Conservation (phyloP, 2,113 vertebrate species). For the Todiramphus saurophagus region DNA sequence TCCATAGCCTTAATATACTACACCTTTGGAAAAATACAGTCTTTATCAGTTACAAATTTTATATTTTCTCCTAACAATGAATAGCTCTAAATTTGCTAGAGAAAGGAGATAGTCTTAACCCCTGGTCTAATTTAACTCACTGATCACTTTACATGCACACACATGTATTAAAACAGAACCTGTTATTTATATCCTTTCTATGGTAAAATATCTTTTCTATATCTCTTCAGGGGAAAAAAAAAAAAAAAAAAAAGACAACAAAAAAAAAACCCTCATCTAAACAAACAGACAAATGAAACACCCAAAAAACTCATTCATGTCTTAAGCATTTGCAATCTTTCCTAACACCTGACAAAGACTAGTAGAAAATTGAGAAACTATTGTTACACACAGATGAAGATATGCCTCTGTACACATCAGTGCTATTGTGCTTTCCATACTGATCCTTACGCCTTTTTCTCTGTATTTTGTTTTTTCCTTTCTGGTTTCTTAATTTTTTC, state of each 20-base stretch:
- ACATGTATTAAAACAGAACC: not conserved
- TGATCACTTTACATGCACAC: not conserved
- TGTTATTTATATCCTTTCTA: not conserved
- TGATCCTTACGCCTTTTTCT: not conserved
- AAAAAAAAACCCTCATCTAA: not conserved
- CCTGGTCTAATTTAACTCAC: not conserved
- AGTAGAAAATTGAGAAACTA: not conserved
- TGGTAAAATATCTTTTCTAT: not conserved
- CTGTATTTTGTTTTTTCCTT: not conserved
- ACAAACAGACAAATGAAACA: not conserved
- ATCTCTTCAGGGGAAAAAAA: not conserved
- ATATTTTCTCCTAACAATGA: not conserved
- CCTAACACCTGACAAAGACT: not conserved
- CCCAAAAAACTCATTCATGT: not conserved
- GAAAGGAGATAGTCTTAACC: not conserved
- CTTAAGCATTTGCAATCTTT: not conserved
- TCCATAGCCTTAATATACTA: not conserved
- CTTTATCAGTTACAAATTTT: not conserved
- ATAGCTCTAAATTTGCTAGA: not conserved
- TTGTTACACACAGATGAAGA: not conserved
- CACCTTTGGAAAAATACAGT: not conserved
- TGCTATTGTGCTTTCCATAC: not conserved
- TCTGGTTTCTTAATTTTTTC: not conserved
- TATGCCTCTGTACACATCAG: not conserved
- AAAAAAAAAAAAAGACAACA: not conserved